phyloP scores from a whole-genome alignment of 92 coral and sea anemone genomes.

The Plumapathes pennacea region DNA sequence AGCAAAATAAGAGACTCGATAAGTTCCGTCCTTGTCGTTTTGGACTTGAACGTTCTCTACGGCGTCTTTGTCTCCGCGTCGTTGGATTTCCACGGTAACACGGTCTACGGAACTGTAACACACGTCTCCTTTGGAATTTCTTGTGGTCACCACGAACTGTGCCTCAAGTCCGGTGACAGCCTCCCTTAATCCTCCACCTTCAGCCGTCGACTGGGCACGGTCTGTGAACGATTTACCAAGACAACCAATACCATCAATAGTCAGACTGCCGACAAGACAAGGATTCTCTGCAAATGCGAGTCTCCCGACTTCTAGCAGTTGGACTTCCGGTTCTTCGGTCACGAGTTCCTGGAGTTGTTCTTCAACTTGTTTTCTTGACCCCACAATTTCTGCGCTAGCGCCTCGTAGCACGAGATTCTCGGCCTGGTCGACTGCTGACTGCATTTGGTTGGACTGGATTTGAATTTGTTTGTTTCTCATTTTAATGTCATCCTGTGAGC shows the following conservation, averaged over 20 bases:
- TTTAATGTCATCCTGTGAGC: not conserved
- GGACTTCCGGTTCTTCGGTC: too few species aligned
- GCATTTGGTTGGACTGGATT: not conserved
- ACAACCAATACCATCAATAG: not conserved
- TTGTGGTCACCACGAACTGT: not conserved
- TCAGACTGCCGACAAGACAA: not conserved
- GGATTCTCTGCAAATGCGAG: not conserved
- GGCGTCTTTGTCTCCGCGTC: constrained; percentile 9
- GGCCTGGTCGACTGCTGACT: not conserved
- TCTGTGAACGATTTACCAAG: not conserved
- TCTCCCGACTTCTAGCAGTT: too few species aligned
- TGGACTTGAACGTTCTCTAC: not conserved
- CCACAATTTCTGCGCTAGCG: too few species aligned
- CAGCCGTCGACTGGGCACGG: not conserved
- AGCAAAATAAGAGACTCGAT: constrained; percentile 20
- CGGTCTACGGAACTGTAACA: not conserved
- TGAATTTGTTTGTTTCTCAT: not conserved
- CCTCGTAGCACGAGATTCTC: too few species aligned
- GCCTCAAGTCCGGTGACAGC: constrained; percentile 6
- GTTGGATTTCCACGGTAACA: constrained; percentile 3
- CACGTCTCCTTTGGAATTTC: constrained; percentile 1
- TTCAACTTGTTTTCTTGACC: too few species aligned
- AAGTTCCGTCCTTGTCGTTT: constrained; percentile 28
- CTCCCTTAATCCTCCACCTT: constrained; percentile 3
- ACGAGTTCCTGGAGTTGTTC: too few species aligned